Evolutionary conservation across 1,140 invertebrate genomes (phyloP).

Genomic region (Drosophila ercepeae): DNA sequence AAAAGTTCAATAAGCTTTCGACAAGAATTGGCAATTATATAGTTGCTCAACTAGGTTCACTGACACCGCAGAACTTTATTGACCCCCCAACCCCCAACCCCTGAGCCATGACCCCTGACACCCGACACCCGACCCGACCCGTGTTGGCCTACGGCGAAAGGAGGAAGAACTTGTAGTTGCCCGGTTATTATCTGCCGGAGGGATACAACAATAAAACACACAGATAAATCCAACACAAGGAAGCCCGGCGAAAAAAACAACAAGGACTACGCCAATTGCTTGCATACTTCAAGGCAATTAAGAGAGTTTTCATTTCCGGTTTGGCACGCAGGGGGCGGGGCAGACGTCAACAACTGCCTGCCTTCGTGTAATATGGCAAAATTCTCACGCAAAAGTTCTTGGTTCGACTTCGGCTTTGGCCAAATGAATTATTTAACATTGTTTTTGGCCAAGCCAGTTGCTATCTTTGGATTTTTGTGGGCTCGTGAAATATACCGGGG

Average conservation of each 20-base stretch:
- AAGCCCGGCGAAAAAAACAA: constrained; percentile 41
- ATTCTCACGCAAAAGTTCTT: constrained; percentile 77
- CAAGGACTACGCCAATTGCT: constrained; percentile 42
- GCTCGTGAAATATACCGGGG: constrained; percentile 58
- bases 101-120: constrained; percentile 11
- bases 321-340: constrained; percentile 62
- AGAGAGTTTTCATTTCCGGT: constrained; percentile 75
- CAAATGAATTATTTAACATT: constrained; percentile 80
- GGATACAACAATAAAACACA: constrained; percentile 48
- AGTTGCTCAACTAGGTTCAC: constrained; percentile 44
- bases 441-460: constrained; percentile 50
- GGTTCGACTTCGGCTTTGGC: constrained; percentile 36
- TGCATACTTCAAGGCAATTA: constrained; percentile 79
- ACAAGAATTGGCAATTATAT: constrained; percentile 58
- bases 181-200: constrained; percentile 51
- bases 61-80: constrained; percentile 48
- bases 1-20: constrained; percentile 49
- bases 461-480: neutral
- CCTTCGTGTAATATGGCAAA: constrained; percentile 71
- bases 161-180: constrained; percentile 39
- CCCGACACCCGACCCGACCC: too few species aligned
- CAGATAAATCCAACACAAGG: constrained; percentile 30
- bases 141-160: neutral
- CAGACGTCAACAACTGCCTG: constrained; percentile 28
- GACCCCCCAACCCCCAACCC: neutral